phyloP scores from a whole-genome alignment of 2,888 invertebrate species.

The Ophion slaviceki region DNA sequence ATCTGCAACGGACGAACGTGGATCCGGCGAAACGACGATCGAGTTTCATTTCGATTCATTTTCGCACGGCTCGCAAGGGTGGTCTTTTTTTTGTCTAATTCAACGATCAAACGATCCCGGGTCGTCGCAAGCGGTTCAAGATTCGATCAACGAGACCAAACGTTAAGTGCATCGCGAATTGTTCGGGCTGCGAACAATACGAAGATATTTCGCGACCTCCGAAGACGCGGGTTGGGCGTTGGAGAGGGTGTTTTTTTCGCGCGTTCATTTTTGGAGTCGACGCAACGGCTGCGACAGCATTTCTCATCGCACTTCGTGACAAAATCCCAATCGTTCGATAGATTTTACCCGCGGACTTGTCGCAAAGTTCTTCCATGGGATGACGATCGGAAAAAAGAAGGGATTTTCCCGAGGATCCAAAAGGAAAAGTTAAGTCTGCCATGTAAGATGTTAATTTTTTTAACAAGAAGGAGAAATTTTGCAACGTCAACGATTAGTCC shows the following conservation, averaged over 20 bases:
- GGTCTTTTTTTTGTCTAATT: not conserved
- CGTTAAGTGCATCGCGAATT: not conserved
- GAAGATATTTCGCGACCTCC: not conserved
- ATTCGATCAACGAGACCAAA: not conserved
- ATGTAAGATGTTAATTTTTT: not conserved
- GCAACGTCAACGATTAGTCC: too few species aligned
- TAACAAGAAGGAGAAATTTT: not conserved
- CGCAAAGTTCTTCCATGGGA: not conserved
- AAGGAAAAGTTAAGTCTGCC: not conserved
- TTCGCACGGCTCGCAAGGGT: too few species aligned
- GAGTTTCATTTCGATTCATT: slow-evolving; percentile 4
- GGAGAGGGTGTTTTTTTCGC: not conserved
- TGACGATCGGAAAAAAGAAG: not conserved
- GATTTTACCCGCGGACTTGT: not conserved
- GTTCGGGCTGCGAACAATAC: not conserved
- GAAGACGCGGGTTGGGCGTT: not conserved
- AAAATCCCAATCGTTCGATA: not conserved
- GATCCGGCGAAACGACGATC: not conserved
- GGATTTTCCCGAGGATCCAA: not conserved
- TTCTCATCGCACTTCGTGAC: not conserved
- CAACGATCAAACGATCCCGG: not conserved
- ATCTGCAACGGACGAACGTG: slow-evolving; percentile 7
- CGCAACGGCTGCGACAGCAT: not conserved
- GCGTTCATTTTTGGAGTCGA: not conserved
- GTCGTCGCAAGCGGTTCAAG: not conserved